Evolutionary conservation across 2,797 vertebrate genomes (phyloP).

Genomic region (Graptemys geographica): DNA sequence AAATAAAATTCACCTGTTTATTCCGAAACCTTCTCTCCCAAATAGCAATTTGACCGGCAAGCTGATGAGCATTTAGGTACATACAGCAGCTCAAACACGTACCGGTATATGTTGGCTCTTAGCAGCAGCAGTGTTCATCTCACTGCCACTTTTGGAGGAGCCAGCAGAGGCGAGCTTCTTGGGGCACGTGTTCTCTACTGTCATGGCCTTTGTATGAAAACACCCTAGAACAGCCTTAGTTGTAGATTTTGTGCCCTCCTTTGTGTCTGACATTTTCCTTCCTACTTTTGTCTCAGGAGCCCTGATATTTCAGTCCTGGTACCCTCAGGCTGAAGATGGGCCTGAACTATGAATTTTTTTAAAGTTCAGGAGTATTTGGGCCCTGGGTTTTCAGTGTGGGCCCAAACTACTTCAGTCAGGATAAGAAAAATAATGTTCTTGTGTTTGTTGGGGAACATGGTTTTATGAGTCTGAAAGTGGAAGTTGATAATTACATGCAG

Average conservation of each 20-base stretch:
- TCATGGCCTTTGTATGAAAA: not conserved
- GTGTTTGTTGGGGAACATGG: not conserved
- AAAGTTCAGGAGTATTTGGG: not conserved
- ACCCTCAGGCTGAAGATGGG: not conserved
- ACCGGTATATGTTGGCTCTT: not conserved
- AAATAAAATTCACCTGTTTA: not conserved
- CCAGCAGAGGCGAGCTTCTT: accelerated
- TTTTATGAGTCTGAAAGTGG: not conserved
- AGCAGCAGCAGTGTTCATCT: not conserved
- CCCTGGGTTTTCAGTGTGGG: not conserved
- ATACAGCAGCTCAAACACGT: not conserved
- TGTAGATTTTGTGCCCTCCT: not conserved
- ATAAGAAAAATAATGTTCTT: not conserved
- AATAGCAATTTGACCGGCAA: not conserved
- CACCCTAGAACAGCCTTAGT: not conserved
- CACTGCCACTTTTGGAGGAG: not conserved
- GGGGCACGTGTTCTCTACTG: not conserved
- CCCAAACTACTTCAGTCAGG: not conserved
- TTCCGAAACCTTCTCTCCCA: slow-evolving; percentile 11
- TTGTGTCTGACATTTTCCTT: not conserved
- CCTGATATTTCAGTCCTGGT: not conserved
- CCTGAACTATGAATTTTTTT: not conserved
- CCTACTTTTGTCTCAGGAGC: not conserved
- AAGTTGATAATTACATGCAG: not conserved
- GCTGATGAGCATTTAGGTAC: accelerated